A percentile compares a stretch with the other conserved stretches of the same genome.
Evolutionary conservation across 2,113 vertebrate genomes (phyloP).

Genomic region (Hippocampus mohnikei): DNA sequence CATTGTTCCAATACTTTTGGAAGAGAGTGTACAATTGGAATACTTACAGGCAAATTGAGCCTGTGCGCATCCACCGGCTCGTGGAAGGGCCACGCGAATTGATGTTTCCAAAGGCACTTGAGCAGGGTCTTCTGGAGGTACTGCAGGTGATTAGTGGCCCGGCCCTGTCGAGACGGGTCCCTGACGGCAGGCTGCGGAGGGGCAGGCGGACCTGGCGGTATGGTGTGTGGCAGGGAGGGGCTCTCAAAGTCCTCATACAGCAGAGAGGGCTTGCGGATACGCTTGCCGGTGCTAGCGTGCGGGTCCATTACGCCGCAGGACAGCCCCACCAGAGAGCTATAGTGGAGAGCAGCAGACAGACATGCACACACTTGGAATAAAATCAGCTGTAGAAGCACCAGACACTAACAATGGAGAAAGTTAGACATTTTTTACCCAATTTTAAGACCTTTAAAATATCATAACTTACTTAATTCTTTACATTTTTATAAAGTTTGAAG

Average conservation of each 20-base stretch:
- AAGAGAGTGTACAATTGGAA: neutral
- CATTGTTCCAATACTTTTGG: neutral
- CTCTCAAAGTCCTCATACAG: slow-evolving; percentile 92
- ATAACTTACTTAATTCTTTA: too few relatives aligned
- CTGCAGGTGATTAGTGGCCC: slow-evolving; percentile 89
- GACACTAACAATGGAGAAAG: too few relatives aligned
- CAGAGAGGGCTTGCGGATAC: slow-evolving; percentile 89
- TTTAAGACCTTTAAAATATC: too few relatives aligned
- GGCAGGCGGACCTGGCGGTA: slow-evolving; percentile 63
- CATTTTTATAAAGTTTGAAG: too few relatives aligned
- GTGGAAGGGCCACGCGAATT: slow-evolving; percentile 93
- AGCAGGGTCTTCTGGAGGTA: slow-evolving; percentile 88
- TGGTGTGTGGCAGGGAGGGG: slow-evolving; percentile 74
- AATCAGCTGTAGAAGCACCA: neutral
- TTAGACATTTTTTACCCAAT: too few relatives aligned
- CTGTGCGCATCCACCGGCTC: slow-evolving; percentile 87
- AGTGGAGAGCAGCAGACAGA: neutral
- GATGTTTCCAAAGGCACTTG: slow-evolving; percentile 89
- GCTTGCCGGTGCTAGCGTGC: slow-evolving; percentile 75
- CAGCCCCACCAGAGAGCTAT: slow-evolving; percentile 65
- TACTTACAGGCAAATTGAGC: slow-evolving; percentile 75
- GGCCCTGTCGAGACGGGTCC: slow-evolving; percentile 79
- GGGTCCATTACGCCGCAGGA: slow-evolving; percentile 62
- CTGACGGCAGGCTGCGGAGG: slow-evolving; percentile 73
- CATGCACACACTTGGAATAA: neutral